Evolutionary conservation across 2,797 vertebrate genomes (phyloP).

Genomic region (Dallia pectoralis): DNA sequence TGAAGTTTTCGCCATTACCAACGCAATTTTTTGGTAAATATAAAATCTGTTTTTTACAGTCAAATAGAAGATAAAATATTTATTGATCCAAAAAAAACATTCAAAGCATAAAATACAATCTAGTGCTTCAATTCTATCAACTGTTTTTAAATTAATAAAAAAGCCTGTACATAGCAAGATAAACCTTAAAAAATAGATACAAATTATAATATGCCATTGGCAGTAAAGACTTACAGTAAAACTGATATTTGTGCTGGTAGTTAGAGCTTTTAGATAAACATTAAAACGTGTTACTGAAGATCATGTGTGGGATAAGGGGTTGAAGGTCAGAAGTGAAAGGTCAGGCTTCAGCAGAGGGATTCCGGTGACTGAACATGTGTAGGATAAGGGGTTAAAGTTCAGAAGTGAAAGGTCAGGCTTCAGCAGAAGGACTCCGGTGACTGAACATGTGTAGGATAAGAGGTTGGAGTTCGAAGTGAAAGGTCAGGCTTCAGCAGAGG

Average conservation of each 20-base stretch:
- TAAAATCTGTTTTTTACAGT: background rate
- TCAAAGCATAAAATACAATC: conserved; percentile 51
- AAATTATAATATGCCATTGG: conserved; percentile 10
- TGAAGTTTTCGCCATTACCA: too few relatives aligned
- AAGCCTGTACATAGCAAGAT: conserved; percentile 29
- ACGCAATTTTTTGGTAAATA: background rate
- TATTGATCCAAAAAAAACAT: conserved; percentile 68
- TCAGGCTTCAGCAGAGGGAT: too few relatives aligned
- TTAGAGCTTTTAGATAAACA: background rate
- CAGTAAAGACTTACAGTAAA: conserved; percentile 21
- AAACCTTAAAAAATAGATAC: conserved; percentile 32
- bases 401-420: too few relatives aligned
- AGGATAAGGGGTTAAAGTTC: too few relatives aligned
- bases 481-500: too few relatives aligned
- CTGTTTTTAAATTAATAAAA: conserved; percentile 45
- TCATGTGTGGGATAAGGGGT: background rate
- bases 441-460: too few relatives aligned
- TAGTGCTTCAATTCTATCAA: conserved; percentile 46
- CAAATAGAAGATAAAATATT: conserved; percentile 45
- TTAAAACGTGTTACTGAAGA: background rate
- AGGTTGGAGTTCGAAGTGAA: too few relatives aligned
- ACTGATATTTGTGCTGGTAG: conserved; percentile 3
- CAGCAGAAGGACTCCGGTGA: too few relatives aligned
- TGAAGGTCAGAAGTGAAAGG: too few relatives aligned
- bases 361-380: too few relatives aligned